Base-by-base conservation (phyloP, 2,888 invertebrate species). In the Chymomyza caudatula region DNA sequence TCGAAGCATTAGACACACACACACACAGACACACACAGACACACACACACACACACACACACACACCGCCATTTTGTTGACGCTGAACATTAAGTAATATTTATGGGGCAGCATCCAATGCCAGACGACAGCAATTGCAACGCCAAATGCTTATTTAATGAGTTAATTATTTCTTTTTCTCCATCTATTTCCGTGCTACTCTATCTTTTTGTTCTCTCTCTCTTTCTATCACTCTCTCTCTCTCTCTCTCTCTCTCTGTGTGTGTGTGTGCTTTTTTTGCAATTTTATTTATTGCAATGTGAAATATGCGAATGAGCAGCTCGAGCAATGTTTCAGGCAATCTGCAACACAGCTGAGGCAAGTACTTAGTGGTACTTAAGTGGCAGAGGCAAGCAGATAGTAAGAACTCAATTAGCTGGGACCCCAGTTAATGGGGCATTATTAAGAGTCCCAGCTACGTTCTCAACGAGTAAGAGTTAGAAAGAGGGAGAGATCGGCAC, bases 61-160 rank as follows among this genome's bases (percentile, higher is more conserved):
- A 23, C 59, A 57, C 49, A 37, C 29, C 60, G 55, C 79, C 71
- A 76, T 78, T 76, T 78, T 64, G 73, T 65, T 76, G 76, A 78
- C 72, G 69, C 75, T 68, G 66, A 80, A 69, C 86, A 80, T 80
- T 85, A 78, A 85, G 78, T 84, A 69, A 71, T 85, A 80, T 80
- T 80, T 80, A 80, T 85, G 84, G 80, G 78, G 55, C 55, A 6
- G 37, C n/a, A 37, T 37, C 37, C 19, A 53, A 3, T 23, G n/a
- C 53, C 6, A 53, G 25, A 15, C 47, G 17, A 63, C 37, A 63
- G 66, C 74, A 73, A 82, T 82, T 79, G 83, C 78, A 76, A 68
- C 71, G 80, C 80, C 85, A 81, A 86, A 81, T 86, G 86, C 87
- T 70, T 81, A 82, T 81, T 86, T 81, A 81, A 81, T 86, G 86